Conservation (phyloP, 2,888 invertebrate genomes). For the Ectemnius cavifrons region DNA sequence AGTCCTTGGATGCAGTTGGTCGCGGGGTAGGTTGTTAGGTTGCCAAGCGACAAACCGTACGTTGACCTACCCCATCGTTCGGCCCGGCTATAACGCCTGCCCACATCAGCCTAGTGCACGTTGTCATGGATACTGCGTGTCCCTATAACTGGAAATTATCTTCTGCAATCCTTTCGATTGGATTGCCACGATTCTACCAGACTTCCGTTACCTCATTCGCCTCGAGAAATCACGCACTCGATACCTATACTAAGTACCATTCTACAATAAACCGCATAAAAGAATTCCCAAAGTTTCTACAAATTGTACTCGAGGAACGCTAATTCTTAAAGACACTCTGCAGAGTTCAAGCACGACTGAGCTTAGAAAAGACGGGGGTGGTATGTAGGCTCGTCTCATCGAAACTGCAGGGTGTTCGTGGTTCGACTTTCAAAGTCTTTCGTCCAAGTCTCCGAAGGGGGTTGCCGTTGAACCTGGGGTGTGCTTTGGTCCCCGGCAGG, state of each 20-base stretch:
- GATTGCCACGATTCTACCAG: neutral
- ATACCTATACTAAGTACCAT: too few species aligned
- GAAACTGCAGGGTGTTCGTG: constrained; percentile 1
- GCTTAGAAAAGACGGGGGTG: too few species aligned
- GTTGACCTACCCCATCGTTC: constrained; percentile 68
- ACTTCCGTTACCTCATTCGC: too few species aligned
- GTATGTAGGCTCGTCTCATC: too few species aligned
- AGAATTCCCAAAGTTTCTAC: too few species aligned
- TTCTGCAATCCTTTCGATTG: constrained; percentile 42
- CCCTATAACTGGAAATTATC: constrained; percentile 57
- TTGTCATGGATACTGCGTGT: constrained; percentile 63
- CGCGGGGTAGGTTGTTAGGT: constrained; percentile 67
- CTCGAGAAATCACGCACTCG: too few species aligned
- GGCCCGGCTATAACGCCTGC: constrained; percentile 37
- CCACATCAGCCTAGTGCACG: constrained; percentile 47
- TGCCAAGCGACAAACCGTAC: constrained; percentile 70
- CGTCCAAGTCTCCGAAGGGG: neutral
- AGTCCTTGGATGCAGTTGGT: constrained; percentile 59
- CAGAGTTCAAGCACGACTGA: too few species aligned
- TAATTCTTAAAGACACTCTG: too few species aligned
- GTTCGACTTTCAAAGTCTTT: constrained; percentile 13
- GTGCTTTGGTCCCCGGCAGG: neutral
- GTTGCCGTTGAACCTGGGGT: constrained; percentile 5
- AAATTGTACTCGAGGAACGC: too few species aligned
- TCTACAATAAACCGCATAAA: too few species aligned